These are phyloP conservation scores for Rallus crepitans DNA, from an alignment of 2,797 vertebrate species.

Conservation along the genomic window DNA sequence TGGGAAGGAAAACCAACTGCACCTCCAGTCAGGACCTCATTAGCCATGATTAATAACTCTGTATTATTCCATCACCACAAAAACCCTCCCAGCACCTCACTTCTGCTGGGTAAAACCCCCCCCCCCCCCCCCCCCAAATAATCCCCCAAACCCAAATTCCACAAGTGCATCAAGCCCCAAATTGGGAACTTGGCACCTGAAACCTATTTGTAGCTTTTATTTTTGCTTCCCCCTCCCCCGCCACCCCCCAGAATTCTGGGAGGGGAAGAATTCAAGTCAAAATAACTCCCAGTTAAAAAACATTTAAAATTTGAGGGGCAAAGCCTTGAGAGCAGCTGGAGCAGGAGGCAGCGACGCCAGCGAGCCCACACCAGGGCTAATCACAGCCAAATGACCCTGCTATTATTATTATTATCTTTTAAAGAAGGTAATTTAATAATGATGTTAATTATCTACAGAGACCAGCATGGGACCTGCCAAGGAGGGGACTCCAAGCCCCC, in stretches of 20 bases:
- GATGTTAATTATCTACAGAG: not conserved
- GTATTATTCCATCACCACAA: not conserved
- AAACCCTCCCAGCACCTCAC: not conserved
- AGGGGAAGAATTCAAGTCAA: not conserved
- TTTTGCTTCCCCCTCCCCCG: no score
- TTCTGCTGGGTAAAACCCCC: not conserved
- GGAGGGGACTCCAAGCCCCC: not conserved
- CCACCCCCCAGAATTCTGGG: not conserved
- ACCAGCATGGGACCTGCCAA: not conserved
- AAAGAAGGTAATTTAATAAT: slow-evolving; percentile 14
- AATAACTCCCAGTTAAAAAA: not conserved
- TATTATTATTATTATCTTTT: not conserved
- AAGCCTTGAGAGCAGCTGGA: not conserved
- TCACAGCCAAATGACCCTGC: not conserved
- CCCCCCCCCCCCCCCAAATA: not conserved
- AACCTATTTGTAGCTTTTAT: not conserved
- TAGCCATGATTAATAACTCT: not conserved
- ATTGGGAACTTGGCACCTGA: accelerated
- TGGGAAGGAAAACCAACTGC: not conserved
- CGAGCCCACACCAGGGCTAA: not conserved
- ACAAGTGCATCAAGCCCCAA: accelerated
- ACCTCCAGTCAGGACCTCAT: not conserved
- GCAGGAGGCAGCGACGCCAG: not conserved
- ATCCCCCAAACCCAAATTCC: accelerated
- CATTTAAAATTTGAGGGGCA: not conserved